Conservation (phyloP, 2,797 vertebrate genomes). For the Danio choprae region DNA sequence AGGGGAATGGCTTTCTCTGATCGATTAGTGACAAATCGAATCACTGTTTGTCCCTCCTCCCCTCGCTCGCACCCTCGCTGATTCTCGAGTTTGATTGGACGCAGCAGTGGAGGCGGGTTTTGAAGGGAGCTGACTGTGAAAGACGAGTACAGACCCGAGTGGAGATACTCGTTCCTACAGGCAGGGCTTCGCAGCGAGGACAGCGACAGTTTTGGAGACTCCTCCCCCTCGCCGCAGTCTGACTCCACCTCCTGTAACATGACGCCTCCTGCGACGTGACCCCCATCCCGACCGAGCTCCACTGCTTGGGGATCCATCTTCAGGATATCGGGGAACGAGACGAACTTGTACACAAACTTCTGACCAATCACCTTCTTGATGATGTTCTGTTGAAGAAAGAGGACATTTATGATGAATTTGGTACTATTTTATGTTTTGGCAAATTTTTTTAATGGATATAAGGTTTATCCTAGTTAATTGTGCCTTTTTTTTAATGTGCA, state of each 20-base stretch:
- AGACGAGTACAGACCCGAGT: constrained; percentile 90
- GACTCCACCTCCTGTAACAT: constrained; percentile 83
- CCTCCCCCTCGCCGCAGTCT: constrained; percentile 78
- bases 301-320: constrained; percentile 87
- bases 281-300: constrained; percentile 86
- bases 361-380: constrained; percentile 92
- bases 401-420: constrained; percentile 11
- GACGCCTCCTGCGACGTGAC: constrained; percentile 65
- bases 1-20: constrained; percentile 82
- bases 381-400: constrained; percentile 83
- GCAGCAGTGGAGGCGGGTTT: constrained; percentile 81
- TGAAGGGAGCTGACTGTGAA: constrained; percentile 90
- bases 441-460: not conserved
- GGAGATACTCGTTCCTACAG: constrained; percentile 87
- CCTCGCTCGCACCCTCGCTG: constrained; percentile 70
- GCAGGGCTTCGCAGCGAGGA: constrained; percentile 80
- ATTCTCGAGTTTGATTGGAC: constrained; percentile 84
- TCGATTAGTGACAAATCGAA: constrained; percentile 89
- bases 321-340: constrained; percentile 89
- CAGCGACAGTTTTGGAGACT: constrained; percentile 79
- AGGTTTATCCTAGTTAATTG: too few relatives aligned
- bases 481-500: too few relatives aligned
- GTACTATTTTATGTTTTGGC: not conserved
- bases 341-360: constrained; percentile 92
- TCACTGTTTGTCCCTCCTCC: constrained; percentile 89